These are phyloP conservation scores for Mycteria americana DNA, from an alignment of 2,797 vertebrate species.

Conservation along the genomic window DNA sequence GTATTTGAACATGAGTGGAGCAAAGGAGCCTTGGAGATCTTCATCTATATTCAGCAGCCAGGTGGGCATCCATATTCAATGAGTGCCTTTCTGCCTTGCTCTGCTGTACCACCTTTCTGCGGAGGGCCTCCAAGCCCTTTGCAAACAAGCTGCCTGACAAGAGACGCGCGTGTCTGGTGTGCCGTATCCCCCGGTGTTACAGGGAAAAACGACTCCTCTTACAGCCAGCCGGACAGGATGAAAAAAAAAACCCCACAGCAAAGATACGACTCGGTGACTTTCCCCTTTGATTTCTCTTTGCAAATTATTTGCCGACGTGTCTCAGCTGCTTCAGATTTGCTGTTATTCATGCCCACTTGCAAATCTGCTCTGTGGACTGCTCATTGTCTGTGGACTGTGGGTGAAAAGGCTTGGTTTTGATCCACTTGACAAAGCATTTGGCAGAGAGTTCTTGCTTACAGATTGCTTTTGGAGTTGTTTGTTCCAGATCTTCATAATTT, in stretches of 20 bases:
- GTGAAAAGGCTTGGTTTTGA: background rate
- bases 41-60: slow-evolving; percentile 40
- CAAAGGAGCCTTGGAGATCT: background rate
- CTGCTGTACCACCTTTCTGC: slow-evolving; percentile 15
- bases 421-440: background rate
- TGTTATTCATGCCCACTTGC: background rate
- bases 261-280: background rate
- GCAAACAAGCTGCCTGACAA: slow-evolving; percentile 5
- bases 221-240: background rate
- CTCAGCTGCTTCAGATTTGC: background rate
- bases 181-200: background rate
- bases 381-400: background rate
- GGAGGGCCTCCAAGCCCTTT: background rate
- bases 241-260: background rate
- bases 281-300: background rate
- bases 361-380: background rate
- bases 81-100: background rate
- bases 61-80: slow-evolving; percentile 67
- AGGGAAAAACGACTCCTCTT: background rate
- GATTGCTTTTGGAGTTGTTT: background rate
- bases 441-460: background rate
- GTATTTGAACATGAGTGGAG: background rate
- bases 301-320: background rate
- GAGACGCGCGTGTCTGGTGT: background rate
- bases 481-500: background rate